Evolutionary conservation across 2,888 invertebrate species (phyloP), one percentile per base, ranked within the genome.

Genomic region (Chymomyza procnemis): DNA sequence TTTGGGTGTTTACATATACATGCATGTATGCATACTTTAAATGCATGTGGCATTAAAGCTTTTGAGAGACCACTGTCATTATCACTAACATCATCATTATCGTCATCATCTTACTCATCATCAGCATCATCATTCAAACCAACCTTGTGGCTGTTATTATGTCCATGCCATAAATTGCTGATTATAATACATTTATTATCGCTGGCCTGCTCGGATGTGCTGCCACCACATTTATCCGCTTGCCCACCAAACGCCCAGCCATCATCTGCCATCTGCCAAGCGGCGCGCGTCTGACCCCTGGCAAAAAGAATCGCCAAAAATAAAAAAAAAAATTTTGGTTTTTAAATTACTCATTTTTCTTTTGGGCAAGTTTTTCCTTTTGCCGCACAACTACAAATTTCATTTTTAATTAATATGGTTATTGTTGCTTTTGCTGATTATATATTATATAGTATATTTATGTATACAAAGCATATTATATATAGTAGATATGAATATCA

Each of bases 141-240:
- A 16, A 19, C 50, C 19, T 50, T 18, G 50, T 19, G 16, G 16
- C 50, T 19, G 19, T 16, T 50, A 21, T 21, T 21, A 54, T 54
- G 16, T 54, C 19, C 54, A 19, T 21, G 21, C 22, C 54, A 54
- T 54, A 21, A 54, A 54, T 54, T 54, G 21, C 19, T 54, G 22
- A 54, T 54, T 54, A 19, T 19, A 54, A 54, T 54, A 21, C 54
- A 54, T 54, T 54, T 54, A 54, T 54, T 54, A 54, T 41, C 34
- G 34, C 12, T 41, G 34, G 34, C 34, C 34, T 2, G 34, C 34
- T 41, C 34, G 34, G 34, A 41, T 41, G 34, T 41, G 34, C 9
- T 41, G 34, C 34, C 34, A 41, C 34, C 34, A 12, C 50, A 19
- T 16, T n/a, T 9, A 9, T 16, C 8, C 50, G 8, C 50, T 12